A percentile compares a stretch with the other conserved stretches of the same genome.
These are phyloP conservation scores for Serinus canaria DNA, from an alignment of 2,113 vertebrate genomes.

Conservation along the genomic window DNA sequence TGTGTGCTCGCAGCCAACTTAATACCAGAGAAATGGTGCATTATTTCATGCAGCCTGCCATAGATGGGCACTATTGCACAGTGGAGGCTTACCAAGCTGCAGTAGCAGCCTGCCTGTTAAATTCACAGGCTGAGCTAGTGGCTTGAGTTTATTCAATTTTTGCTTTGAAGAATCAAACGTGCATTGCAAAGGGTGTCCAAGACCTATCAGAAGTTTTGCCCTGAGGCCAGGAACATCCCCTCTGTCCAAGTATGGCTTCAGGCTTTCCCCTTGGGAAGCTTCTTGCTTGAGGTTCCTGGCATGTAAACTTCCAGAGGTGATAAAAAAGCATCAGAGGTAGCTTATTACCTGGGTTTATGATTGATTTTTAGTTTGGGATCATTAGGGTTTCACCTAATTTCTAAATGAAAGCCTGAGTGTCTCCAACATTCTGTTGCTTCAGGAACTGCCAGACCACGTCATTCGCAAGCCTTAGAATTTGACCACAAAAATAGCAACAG, in stretches of 20 bases:
- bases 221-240: neutral
- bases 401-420: neutral
- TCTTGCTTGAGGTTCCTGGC: neutral
- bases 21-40: fast-evolving
- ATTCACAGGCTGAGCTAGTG: neutral
- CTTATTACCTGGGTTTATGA: neutral
- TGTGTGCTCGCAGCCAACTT: fast-evolving
- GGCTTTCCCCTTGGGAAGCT: neutral
- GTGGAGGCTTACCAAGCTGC: neutral
- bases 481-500: neutral
- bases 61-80: neutral
- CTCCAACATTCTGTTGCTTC: neutral
- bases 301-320: neutral
- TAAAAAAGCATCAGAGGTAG: neutral
- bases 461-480: neutral
- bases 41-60: neutral
- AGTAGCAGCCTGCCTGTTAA: neutral
- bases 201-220: neutral
- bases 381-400: neutral
- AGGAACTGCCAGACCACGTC: fast-evolving
- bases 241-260: neutral
- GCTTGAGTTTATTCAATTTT: neutral
- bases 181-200: neutral
- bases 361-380: neutral
- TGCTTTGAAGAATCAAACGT: neutral